Evolutionary conservation across 35 echinoderm and acorn worm species (phyloP), one percentile per base, ranked within the genome.

Genomic region (Holothuria glaberrima): DNA sequence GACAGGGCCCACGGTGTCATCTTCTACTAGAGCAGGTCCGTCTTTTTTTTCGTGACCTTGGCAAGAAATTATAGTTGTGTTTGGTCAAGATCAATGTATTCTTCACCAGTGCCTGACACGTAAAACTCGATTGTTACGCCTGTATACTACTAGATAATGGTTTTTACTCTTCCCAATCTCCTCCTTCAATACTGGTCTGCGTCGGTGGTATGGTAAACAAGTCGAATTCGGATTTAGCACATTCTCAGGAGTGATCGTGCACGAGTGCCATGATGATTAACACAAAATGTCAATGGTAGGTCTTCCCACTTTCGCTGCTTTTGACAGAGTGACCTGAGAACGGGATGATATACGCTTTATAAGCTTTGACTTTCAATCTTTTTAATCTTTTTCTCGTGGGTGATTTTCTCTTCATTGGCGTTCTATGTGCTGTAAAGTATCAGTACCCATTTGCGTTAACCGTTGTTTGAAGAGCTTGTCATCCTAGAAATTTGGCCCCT

Each of bases 181-280:
- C 76, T 38, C 44, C 48, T 56, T 68, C 35, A 41, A 91, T 85
- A 4, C 79, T 73, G 5, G 90, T 92, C 30, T 87, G 90, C 0
- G 74, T 93, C 19, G 91, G 91, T 20, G 85, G 57, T 22, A 93
- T 22, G 27, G 59, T 89, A 64, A 93, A 93, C 21, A 89, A 36
- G 52, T 93, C 86, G 26, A 93, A 21, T 75, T 92, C 82, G 44
- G 57, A 68, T 28, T 88, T 86, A 6, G 90, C 50, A 44, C 90
- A 92, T 30, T 65, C 44, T 21, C 54, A 71, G 2, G 71, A 89
- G 22, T 89, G 69, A 27, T 76, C 88, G 57, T 89, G 88, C 22
- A 89, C 54, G 16, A 89, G 57, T 30, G 88, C 45, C 88, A 89
- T 89, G 88, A 12, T 88, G 24, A 21, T 22, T 59, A 59, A 9